These are phyloP conservation scores for Protaetia brevitarsis DNA, from an alignment of 1,140 invertebrate species.

Conservation along the genomic window DNA sequence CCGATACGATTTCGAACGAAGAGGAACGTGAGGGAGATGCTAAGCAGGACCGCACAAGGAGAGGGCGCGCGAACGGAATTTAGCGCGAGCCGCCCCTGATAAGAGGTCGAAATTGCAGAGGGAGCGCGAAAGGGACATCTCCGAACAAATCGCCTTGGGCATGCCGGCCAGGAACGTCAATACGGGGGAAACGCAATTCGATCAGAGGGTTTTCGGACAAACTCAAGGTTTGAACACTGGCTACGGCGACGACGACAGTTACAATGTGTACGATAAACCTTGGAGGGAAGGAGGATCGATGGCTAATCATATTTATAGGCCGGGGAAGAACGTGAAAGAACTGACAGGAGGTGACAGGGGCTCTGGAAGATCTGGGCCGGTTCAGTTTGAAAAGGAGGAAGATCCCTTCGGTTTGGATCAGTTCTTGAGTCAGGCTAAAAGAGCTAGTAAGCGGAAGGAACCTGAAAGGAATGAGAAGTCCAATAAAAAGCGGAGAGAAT, in stretches of 20 bases:
- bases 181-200: constrained; percentile 85
- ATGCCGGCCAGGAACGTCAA: constrained; percentile 79
- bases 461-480: constrained; percentile 43
- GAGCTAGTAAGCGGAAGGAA: constrained; percentile 63
- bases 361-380: constrained; percentile 81
- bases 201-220: constrained; percentile 94
- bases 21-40: constrained; percentile 83
- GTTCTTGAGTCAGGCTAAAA: constrained; percentile 95
- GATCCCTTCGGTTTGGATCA: constrained; percentile 98
- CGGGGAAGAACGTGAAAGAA: constrained; percentile 84
- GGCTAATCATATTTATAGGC: constrained; percentile 88
- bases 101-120: constrained; percentile 87
- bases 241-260: constrained; percentile 96
- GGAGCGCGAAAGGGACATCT: constrained; percentile 95
- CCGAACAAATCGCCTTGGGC: constrained; percentile 97
- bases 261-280: constrained; percentile 97
- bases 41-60: constrained; percentile 93
- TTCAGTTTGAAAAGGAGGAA: constrained; percentile 93
- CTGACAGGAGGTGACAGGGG: constrained; percentile 84
- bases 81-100: constrained; percentile 90
- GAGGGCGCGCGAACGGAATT: constrained; percentile 86
- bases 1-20: constrained; percentile 49
- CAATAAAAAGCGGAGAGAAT: constrained; percentile 44
- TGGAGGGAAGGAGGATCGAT: constrained; percentile 82
- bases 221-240: constrained; percentile 85